Percentiles rank a stretch among this genome's conserved stretches.
Evolutionary conservation across 2,888 invertebrate genomes (phyloP).

Genomic region (Escarpia spicata): DNA sequence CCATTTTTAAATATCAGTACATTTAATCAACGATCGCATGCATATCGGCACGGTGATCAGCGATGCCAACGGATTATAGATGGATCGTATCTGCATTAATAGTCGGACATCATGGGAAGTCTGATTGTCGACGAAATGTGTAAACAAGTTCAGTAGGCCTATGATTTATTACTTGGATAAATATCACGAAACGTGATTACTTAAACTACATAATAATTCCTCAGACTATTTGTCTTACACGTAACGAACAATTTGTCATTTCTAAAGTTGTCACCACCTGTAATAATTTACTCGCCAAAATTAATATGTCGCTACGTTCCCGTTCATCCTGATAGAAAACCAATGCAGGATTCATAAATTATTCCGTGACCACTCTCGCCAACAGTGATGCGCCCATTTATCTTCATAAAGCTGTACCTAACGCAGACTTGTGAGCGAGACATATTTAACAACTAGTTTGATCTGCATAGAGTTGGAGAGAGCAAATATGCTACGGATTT

Average conservation of each 20-base stretch:
- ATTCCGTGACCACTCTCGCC: neutral
- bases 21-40: neutral
- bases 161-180: neutral
- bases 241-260: neutral
- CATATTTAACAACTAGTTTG: neutral
- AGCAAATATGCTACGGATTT: neutral
- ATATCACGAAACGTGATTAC: neutral
- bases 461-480: neutral
- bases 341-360: neutral
- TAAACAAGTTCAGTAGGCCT: neutral
- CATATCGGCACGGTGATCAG: neutral
- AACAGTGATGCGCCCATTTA: neutral
- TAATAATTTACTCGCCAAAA: neutral
- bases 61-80: neutral
- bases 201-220: neutral
- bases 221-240: neutral
- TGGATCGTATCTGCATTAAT: slow-evolving; percentile 3
- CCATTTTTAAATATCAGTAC: neutral
- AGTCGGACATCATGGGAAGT: neutral
- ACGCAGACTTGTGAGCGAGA: neutral
- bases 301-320: neutral
- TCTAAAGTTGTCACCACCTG: neutral
- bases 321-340: too few species aligned
- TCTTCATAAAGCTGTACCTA: neutral
- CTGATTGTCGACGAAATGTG: neutral